Evolutionary conservation across 2,888 invertebrate genomes (phyloP).

Genomic region (Doris montereyensis): DNA sequence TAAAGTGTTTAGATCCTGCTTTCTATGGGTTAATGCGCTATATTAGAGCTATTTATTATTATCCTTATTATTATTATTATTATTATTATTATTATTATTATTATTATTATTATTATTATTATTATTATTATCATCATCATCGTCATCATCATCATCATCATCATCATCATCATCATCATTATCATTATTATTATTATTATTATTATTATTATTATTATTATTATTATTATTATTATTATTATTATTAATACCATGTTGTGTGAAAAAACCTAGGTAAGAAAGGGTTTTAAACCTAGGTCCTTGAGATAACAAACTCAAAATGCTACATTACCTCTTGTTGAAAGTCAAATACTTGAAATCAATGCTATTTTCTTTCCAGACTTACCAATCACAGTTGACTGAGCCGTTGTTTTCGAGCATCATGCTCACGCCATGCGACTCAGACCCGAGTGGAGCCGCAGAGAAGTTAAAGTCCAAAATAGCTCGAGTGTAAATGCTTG

Average conservation of each 20-base stretch:
- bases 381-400: constrained; percentile 70
- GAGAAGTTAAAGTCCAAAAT: constrained; percentile 72
- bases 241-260: too few species aligned
- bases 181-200: neutral
- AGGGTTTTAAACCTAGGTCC: neutral
- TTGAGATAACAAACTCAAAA: neutral
- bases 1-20: too few species aligned
- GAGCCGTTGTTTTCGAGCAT: constrained; percentile 71
- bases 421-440: constrained; percentile 67
- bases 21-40: too few species aligned
- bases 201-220: neutral
- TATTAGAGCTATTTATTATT: too few species aligned
- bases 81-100: too few species aligned
- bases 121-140: constrained; percentile 10
- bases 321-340: neutral
- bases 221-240: neutral
- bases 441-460: constrained; percentile 70
- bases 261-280: too few species aligned
- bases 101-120: neutral
- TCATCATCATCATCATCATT: neutral
- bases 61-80: too few species aligned
- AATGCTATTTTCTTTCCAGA: too few species aligned
- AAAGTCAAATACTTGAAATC: neutral
- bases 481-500: constrained; percentile 66
- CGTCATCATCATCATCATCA: constrained; percentile 1